Base-by-base conservation (phyloP, 1,140 invertebrate species). In the Pectinophora gossypiella region DNA sequence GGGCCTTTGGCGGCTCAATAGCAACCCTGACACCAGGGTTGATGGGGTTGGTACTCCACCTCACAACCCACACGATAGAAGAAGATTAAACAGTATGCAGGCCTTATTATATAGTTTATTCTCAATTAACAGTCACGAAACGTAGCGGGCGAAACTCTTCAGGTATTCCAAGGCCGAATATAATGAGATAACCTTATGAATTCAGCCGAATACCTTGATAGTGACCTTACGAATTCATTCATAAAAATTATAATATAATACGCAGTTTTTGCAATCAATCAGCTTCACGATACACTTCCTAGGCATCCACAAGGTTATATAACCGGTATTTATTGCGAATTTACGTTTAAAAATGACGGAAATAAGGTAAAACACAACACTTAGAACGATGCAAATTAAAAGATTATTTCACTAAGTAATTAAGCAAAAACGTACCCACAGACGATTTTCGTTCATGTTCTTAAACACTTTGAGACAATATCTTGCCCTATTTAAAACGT, bases 381-480 rank as follows among this genome's bases (percentile, higher is more conserved):
- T 27, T 6, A 27, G 5, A 27, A 5, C 23, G 23, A 27, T 27
- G 23, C 23, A 27, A 27, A 27, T 6, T 5, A 5, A 27, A 38
- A 10, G 13, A 38, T 15, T n/a, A 6, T 38, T 9, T 13, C 1
- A 7, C 3, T 40, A 16, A 15, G 16, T 3, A 16, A 40, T 6
- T 32, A 7, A 6, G 16, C 16, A 1, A 40, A 60, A 62, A 77
- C 72, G 54, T 68, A 81, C 77, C 73, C 60, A 61, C 44, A 57
- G 68, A 56, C 53, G 62, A 56, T 52, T 72, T 32, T 60, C 59
- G 47, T 69, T 76, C 23, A 62, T 59, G 23, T 73, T 61, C 23
- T 68, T 45, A 4, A 68, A 54, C 35, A 51, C 60, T 47, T 51
- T 78, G 40, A 67, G 77, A 56, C 66, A 71, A 47, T 76, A 61